Percentiles rank a stretch among this genome's conserved stretches.
Evolutionary conservation across 2,888 invertebrate genomes (phyloP).

Genomic region (Eristalis tenax): DNA sequence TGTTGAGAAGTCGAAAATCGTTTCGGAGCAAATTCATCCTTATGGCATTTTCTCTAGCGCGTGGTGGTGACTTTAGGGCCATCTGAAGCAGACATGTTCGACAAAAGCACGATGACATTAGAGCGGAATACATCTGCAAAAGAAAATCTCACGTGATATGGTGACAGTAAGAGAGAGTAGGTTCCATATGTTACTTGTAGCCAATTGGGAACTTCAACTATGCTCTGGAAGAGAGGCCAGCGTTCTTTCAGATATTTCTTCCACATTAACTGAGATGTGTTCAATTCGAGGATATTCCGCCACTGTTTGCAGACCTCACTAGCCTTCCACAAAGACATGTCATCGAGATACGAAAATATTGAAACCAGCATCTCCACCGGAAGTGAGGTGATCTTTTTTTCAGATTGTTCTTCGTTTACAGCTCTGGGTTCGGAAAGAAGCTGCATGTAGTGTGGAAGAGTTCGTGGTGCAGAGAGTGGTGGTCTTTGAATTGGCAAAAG

Average conservation of each 20-base stretch:
- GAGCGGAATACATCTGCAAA: slow-evolving; percentile 84
- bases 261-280: slow-evolving; percentile 91
- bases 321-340: slow-evolving; percentile 94
- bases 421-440: slow-evolving; percentile 77
- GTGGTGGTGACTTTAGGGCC: slow-evolving; percentile 86
- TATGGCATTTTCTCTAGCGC: slow-evolving; percentile 90
- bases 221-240: slow-evolving; percentile 93
- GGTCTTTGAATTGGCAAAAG: slow-evolving; percentile 77
- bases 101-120: slow-evolving; percentile 92
- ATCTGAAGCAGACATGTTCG: slow-evolving; percentile 93
- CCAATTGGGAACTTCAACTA: slow-evolving; percentile 89
- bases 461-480: slow-evolving; percentile 77
- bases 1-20: slow-evolving; percentile 84
- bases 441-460: slow-evolving; percentile 78
- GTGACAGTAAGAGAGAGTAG: background rate
- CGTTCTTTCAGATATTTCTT: slow-evolving; percentile 87
- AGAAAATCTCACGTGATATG: background rate
- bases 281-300: slow-evolving; percentile 90
- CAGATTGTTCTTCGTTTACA: slow-evolving; percentile 73
- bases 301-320: slow-evolving; percentile 93
- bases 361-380: slow-evolving; percentile 88
- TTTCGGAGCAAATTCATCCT: slow-evolving; percentile 89
- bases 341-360: slow-evolving; percentile 94
- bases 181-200: slow-evolving; percentile 83
- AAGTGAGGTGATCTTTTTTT: slow-evolving; percentile 76